A percentile compares a stretch with the other conserved stretches of the same genome.
phyloP scores from a whole-genome alignment of 2,797 vertebrate species.

The Tragelaphus eurycerus region DNA sequence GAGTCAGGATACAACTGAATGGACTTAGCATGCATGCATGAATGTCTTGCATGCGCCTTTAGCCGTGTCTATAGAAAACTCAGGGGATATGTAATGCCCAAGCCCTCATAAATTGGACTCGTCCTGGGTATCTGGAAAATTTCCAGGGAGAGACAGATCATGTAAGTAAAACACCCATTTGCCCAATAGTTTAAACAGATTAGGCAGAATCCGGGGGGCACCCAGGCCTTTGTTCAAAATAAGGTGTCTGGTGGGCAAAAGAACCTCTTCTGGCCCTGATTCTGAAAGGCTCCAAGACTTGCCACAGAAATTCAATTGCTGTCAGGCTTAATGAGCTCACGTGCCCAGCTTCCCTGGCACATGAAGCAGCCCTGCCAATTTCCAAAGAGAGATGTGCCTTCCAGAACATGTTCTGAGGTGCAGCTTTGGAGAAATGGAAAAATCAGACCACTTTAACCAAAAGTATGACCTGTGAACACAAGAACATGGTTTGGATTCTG shows the following conservation, averaged over 20 bases:
- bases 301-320: neutral
- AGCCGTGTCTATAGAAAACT: neutral
- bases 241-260: neutral
- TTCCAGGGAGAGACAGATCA: neutral
- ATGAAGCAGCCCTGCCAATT: neutral
- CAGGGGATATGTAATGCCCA: neutral
- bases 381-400: neutral
- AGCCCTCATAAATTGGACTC: neutral
- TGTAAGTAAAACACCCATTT: neutral
- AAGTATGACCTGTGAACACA: neutral
- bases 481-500: neutral
- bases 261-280: neutral
- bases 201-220: neutral
- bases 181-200: neutral
- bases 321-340: neutral
- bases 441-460: neutral
- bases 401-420: neutral
- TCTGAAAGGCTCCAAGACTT: neutral
- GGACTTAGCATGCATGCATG: neutral
- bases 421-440: neutral
- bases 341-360: neutral
- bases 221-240: neutral
- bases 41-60: neutral
- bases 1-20: neutral
- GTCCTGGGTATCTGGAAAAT: neutral